These are phyloP conservation scores for Esox masquinongy DNA, from an alignment of 2,797 vertebrate genomes.

Conservation along the genomic window DNA sequence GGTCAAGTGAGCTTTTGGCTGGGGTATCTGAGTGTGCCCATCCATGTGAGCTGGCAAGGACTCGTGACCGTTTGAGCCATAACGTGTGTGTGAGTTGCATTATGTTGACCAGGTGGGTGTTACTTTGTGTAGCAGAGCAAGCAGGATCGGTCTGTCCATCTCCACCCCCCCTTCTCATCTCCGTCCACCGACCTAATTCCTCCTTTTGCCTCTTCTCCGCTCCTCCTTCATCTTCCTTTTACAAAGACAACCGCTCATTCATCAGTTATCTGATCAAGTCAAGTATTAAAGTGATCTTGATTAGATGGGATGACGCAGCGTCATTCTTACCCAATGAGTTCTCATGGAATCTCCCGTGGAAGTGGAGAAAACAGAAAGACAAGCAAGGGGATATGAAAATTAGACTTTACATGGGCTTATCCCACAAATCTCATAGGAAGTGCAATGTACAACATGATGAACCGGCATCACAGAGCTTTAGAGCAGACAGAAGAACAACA, in stretches of 20 bases:
- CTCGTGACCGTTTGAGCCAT: constrained; percentile 6
- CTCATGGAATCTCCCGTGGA: not conserved
- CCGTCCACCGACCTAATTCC: not conserved
- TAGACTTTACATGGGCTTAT: too few species aligned
- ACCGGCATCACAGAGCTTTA: not conserved
- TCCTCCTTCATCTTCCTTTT: not conserved
- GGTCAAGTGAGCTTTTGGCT: constrained; percentile 51
- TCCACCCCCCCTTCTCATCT: not conserved
- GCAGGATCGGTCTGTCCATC: constrained; percentile 30
- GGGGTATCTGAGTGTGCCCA: constrained; percentile 28
- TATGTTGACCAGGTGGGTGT: constrained; percentile 47
- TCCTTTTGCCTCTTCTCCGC: too few species aligned
- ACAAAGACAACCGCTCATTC: not conserved
- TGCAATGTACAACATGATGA: not conserved
- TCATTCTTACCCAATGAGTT: not conserved
- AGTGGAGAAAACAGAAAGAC: not conserved
- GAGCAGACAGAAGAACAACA: not conserved
- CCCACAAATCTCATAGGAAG: not conserved
- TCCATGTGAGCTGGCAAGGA: constrained; percentile 11
- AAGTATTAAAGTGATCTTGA: not conserved
- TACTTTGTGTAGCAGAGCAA: constrained; percentile 12
- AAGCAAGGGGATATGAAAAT: not conserved
- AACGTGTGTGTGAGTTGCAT: constrained; percentile 33
- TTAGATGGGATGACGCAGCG: not conserved
- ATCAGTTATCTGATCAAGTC: not conserved